phyloP scores from a whole-genome alignment of 2,888 invertebrate species.

The Drosophila glabriapex region DNA sequence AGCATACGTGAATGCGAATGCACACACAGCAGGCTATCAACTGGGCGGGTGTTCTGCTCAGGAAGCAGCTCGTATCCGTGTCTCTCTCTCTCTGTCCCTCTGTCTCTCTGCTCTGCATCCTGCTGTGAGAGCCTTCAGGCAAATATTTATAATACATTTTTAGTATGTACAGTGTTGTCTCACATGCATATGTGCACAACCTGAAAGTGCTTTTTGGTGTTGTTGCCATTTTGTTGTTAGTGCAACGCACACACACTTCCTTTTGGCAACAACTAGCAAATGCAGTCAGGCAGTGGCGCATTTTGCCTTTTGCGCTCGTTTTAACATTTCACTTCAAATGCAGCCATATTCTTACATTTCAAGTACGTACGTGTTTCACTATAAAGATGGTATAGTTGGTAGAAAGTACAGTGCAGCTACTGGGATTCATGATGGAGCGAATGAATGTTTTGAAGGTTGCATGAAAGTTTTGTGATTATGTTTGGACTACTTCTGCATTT shows the following conservation, averaged over 20 bases:
- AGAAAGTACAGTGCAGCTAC: constrained; percentile 27
- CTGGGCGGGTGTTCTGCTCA: constrained; percentile 21
- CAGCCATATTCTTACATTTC: constrained; percentile 54
- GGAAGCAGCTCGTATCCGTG: constrained; percentile 31
- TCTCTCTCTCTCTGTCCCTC: not conserved
- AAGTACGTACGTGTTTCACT: constrained; percentile 41
- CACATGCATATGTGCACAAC: constrained; percentile 33
- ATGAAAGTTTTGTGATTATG: not conserved
- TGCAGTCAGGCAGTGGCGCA: constrained; percentile 32
- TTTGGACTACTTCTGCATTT: not conserved
- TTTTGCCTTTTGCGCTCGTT: constrained; percentile 36
- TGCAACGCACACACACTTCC: constrained; percentile 38
- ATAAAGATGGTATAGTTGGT: constrained; percentile 2
- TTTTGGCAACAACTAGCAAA: constrained; percentile 4
- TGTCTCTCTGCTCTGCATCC: constrained; percentile 1
- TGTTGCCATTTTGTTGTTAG: constrained; percentile 32
- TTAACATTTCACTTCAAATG: constrained; percentile 50
- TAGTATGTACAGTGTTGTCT: constrained; percentile 24
- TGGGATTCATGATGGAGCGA: not conserved
- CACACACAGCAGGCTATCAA: constrained; percentile 25
- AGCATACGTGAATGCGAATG: not conserved
- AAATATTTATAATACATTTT: constrained; percentile 55
- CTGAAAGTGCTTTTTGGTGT: constrained; percentile 23
- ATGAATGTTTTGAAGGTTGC: not conserved
- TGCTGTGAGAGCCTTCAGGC: constrained; percentile 48